phyloP scores from a whole-genome alignment of 1,140 invertebrate species.

The Philotrypesis tridentata region DNA sequence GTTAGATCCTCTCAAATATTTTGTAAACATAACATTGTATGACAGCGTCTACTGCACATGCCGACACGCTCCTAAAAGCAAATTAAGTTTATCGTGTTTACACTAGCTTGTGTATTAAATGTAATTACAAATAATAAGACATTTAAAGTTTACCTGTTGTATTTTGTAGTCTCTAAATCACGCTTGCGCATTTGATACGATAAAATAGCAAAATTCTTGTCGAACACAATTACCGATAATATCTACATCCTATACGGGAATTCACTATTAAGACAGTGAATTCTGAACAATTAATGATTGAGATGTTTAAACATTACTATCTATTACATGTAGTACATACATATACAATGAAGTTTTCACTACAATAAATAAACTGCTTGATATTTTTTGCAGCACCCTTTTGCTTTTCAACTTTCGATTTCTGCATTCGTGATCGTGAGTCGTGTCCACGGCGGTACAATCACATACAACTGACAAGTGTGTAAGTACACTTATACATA shows the following conservation, averaged over 20 bases:
- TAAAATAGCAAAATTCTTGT: background rate
- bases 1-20: background rate
- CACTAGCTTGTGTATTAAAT: background rate
- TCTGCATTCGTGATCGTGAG: no score
- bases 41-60: no score
- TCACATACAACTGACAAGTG: no score
- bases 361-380: background rate
- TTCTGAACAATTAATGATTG: background rate
- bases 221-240: no score
- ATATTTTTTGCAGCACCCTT: background rate
- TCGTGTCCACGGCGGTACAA: no score
- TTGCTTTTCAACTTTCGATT: background rate
- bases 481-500: no score
- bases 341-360: background rate
- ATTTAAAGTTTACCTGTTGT: background rate
- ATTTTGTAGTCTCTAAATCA: background rate
- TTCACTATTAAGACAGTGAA: background rate
- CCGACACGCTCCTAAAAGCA: background rate
- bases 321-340: no score
- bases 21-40: background rate
- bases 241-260: no score
- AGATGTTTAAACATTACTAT: no score
- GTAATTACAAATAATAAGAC: background rate
- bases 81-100: background rate
- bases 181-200: constrained; percentile 24